Evolutionary conservation across 2,888 invertebrate genomes (phyloP), one percentile per base, ranked within the genome.

Genomic region (Gymnocheta viridis): DNA sequence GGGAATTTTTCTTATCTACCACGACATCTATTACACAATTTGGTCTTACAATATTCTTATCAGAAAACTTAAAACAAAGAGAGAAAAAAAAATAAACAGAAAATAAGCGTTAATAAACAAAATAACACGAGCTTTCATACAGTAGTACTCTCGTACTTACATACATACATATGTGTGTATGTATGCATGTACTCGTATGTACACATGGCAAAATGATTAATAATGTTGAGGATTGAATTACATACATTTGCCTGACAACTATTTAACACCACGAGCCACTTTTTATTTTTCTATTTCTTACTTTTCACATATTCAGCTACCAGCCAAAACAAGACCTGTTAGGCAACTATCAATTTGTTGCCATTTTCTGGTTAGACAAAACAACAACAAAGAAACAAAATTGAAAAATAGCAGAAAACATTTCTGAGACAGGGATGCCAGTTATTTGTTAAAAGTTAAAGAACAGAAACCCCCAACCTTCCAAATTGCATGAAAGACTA

Each of bases 271-370:
- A 41, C 4, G 17, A 44, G 29, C 1, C 19, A 29, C 19, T 29
- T 27, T 24, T 58, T 67, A 38, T 14, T 64, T 35, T 54, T 64
- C 24, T 22, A 32, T 72, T 73, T 60, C 19, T 72, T 58, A 0
- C 12, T 35, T 73, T 60, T n/a, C n/a, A 60, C 49, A 24, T 12
- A 24, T 60, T 49, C 29, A n/a, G 54, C 24, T 29, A 44, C 44
- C 17, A 44, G n/a, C 6, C 27, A 17, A 54, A n/a, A 60, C 74
- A 44, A 74, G 74, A 82, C 81, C 74, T 76, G 81, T 82, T 82
- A 69, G 81, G 54, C 81, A 76, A 82, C 74, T 69, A 82, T 82
- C 74, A 82, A 76, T 76, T 76, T 76, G 69, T 69, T 82, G 69
- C 81, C 81, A 82, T 70, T 70, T 69, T 72, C 79, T 79, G 47